Base-by-base conservation (phyloP, 2,797 vertebrate species). In the Esox masquinongy region DNA sequence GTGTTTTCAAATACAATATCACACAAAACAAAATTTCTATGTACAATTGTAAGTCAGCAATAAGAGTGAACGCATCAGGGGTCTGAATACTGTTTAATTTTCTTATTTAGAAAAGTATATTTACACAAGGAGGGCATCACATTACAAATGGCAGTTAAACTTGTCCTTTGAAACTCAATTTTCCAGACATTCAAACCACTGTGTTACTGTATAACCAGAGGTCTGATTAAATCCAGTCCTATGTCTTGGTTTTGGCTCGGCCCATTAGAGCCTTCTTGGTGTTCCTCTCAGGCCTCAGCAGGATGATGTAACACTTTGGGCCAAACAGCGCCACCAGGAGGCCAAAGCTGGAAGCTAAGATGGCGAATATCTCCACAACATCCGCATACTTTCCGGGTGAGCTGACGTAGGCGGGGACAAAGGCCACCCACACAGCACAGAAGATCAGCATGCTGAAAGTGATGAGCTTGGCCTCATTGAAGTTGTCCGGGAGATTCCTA, bases 361-460 rank as follows among this genome's bases (percentile, higher is more conserved):
- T 78, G 53, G 78, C 78, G 59, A 80, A 80, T n/a, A 78, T 73
- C 49, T 86, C 82, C 36, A 86, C 77, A 8, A 67, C 80, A 17
- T 76, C 82, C 5, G 82, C 70, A 34, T 63, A 81, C 70, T 84
- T 84, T 70, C 82, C 82, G 2, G 77, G 82, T 11, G 82, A 83
- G 56, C 84, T 83, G 68, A 82, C 49, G 66, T 85, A 85, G 9
- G 43, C 43, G 43, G 43, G 43, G 43, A 47, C 43, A 14, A 47
- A 47, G 43, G 43, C 43, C 43, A 47, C 43, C 43, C 43, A 47
- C 43, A 47, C 43, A 8, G 43, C 91, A 67, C 90, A 94, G 86
- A 94, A 93, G 24, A 92, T 91, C 79, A 94, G 22, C 93, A 94
- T 94, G 81, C 92, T 93, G 77, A 94, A 94, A 68, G 93, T 93